Conservation (phyloP, 2,797 vertebrate species). For the Champsocephalus esox region DNA sequence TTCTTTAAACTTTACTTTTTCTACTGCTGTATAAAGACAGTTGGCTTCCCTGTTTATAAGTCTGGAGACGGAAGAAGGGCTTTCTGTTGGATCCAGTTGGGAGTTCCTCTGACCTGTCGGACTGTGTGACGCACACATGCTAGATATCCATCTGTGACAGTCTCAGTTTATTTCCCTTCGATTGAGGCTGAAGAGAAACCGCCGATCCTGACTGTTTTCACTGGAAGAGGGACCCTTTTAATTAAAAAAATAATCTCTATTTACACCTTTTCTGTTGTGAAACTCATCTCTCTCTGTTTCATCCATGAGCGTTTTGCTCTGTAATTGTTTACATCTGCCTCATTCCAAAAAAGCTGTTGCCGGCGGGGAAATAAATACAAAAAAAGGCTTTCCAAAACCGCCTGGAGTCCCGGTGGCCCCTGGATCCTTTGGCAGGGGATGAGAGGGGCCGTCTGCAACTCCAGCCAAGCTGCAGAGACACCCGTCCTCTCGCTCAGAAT, state of each 20-base stretch:
- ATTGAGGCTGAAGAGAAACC: slow-evolving; percentile 51
- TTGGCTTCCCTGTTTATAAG: too few species aligned
- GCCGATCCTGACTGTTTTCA: slow-evolving; percentile 43
- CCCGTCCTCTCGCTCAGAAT: slow-evolving; percentile 38
- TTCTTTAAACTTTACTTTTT: too few species aligned
- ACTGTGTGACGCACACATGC: slow-evolving; percentile 7
- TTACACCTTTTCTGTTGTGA: slow-evolving; percentile 52
- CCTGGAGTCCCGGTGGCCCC: slow-evolving; percentile 73
- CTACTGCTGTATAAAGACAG: too few species aligned
- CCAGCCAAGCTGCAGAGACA: slow-evolving; percentile 63
- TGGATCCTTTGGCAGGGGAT: slow-evolving; percentile 79
- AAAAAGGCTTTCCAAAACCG: slow-evolving; percentile 51
- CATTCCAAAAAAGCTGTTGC: slow-evolving; percentile 71
- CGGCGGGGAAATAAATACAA: neutral
- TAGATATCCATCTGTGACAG: slow-evolving; percentile 21
- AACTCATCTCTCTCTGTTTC: slow-evolving; percentile 64
- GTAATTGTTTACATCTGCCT: slow-evolving; percentile 84
- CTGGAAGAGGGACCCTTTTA: slow-evolving; percentile 6
- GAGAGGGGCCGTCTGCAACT: slow-evolving; percentile 56
- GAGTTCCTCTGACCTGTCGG: slow-evolving; percentile 14
- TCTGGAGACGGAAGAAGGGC: slow-evolving; percentile 1
- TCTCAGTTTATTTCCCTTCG: slow-evolving; percentile 22
- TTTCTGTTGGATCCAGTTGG: slow-evolving; percentile 16
- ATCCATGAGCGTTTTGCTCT: slow-evolving; percentile 74
- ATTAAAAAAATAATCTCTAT: neutral